These are phyloP conservation scores for Symphodus melops DNA, from an alignment of 2,113 vertebrate species.

Conservation along the genomic window DNA sequence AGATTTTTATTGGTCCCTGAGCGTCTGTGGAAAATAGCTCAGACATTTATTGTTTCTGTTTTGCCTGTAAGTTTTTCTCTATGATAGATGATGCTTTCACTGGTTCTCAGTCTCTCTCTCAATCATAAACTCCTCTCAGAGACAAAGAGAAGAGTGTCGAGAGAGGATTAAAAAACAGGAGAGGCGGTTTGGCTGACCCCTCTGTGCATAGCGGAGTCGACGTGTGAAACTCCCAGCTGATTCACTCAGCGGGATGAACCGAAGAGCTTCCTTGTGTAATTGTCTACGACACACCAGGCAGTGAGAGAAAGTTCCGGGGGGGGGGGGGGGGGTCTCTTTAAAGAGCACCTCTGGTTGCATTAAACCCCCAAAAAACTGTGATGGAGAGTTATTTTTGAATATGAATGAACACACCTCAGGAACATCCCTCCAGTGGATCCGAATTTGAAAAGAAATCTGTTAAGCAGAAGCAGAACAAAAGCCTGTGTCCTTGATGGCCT, in stretches of 20 bases:
- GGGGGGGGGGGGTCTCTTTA: conserved; percentile 59
- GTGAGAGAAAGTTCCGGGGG: conserved; percentile 45
- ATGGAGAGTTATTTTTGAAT: conserved; percentile 60
- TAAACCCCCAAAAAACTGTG: conserved; percentile 24
- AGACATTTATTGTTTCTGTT: conserved; percentile 61
- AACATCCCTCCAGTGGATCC: conserved; percentile 54
- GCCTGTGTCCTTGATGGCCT: conserved; percentile 30
- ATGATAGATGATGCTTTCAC: conserved; percentile 78
- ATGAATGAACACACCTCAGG: conserved; percentile 59
- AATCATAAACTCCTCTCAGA: conserved; percentile 55
- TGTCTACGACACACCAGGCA: conserved; percentile 42
- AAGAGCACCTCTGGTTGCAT: conserved; percentile 65
- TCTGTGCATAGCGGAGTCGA: conserved; percentile 11
- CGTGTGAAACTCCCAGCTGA: conserved; percentile 49
- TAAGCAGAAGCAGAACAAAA: conserved; percentile 58
- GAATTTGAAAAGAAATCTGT: conserved; percentile 23
- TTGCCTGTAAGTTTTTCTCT: conserved; percentile 51
- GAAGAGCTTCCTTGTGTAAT: conserved; percentile 45
- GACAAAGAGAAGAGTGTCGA: not conserved
- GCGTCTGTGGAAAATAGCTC: conserved; percentile 59
- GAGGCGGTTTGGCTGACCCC: conserved; percentile 46
- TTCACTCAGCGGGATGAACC: conserved; percentile 32
- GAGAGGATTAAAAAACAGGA: conserved; percentile 15
- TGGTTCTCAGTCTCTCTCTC: conserved; percentile 54
- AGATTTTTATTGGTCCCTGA: conserved; percentile 78